phyloP scores from a whole-genome alignment of 2,888 invertebrate species.

The Microctonus brassicae region DNA sequence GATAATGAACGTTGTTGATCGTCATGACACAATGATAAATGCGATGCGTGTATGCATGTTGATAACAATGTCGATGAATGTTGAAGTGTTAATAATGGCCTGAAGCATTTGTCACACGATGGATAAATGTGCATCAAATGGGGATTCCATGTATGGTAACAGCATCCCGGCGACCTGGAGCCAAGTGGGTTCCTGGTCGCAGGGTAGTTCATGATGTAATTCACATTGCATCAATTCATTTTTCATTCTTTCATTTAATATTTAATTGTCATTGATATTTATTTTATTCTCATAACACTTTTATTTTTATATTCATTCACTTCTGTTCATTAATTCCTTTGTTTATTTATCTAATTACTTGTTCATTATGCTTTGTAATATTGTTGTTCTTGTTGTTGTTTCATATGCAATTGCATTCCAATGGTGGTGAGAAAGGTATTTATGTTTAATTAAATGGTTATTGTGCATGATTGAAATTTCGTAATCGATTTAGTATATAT shows the following conservation, averaged over 20 bases:
- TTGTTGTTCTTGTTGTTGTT: neutral
- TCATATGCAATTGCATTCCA: neutral
- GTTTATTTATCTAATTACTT: neutral
- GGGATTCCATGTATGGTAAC: slow-evolving; percentile 65
- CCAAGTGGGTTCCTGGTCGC: slow-evolving; percentile 67
- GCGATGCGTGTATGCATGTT: slow-evolving; percentile 41
- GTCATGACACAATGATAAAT: slow-evolving; percentile 36
- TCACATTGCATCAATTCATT: slow-evolving; percentile 62
- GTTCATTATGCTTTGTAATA: neutral
- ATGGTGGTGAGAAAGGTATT: too few relatives aligned
- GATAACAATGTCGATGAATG: slow-evolving; percentile 46
- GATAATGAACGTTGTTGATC: slow-evolving; percentile 45
- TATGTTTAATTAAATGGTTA: too few relatives aligned
- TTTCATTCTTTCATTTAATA: slow-evolving; percentile 26
- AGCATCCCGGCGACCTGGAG: slow-evolving; percentile 68
- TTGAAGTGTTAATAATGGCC: slow-evolving; percentile 60
- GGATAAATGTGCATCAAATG: slow-evolving; percentile 53
- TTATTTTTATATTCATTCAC: neutral
- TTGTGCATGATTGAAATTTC: slow-evolving; percentile 1
- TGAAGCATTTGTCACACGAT: slow-evolving; percentile 61
- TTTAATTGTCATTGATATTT: slow-evolving; percentile 4
- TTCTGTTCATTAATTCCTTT: neutral
- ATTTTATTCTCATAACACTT: neutral
- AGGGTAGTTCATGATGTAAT: slow-evolving; percentile 67
- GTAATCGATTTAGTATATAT: neutral